Evolutionary conservation across 2,113 vertebrate genomes (phyloP), one percentile per base, ranked within the genome.

Genomic region (Himantopus leucocephalus): DNA sequence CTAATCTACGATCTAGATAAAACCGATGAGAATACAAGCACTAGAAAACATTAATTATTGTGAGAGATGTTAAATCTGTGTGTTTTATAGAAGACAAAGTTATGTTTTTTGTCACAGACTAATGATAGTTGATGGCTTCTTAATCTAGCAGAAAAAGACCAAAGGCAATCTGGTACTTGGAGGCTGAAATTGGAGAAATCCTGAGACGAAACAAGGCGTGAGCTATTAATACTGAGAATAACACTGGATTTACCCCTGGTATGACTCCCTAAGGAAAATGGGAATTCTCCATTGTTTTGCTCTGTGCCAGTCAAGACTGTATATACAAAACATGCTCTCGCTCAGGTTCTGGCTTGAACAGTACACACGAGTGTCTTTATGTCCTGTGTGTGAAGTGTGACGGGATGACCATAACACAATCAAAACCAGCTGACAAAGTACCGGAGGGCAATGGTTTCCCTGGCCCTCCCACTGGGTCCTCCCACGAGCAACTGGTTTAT

Each of bases 391-490:
- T 85, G 58, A 92, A 68, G 43, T 82, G 85, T 72, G 73, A 92
- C 1, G 0, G 86, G 60, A 86, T 86, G 89, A 64, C 86, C 70
- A 18, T 73, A 75, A 91, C n/a, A 60, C 0, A 0, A 81, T 43
- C 74, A 72, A 91, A 96, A 78, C 0, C 66, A 85, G 66, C 56
- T 94, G 80, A 92, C 50, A 73, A 43, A 82, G 62, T 68, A 82
- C 62, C 1, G 0, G 64, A 91, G 59, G 59, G 86, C 73, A 78
- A 27, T 72, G 68, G 52, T 80, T 94, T 94, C 80, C 77, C 77
- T 90, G 80, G 84, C 73, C 91, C 86, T 97, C 91, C 92, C 84
- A 89, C 84, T 67, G 53, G 79, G 83, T 92, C 90, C 94, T 96
- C 92, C 90, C 95, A 86, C 6, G 0, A 94, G 55, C 53, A 86